Conservation (phyloP, 1,140 invertebrate genomes). For the Venturia canescens region DNA sequence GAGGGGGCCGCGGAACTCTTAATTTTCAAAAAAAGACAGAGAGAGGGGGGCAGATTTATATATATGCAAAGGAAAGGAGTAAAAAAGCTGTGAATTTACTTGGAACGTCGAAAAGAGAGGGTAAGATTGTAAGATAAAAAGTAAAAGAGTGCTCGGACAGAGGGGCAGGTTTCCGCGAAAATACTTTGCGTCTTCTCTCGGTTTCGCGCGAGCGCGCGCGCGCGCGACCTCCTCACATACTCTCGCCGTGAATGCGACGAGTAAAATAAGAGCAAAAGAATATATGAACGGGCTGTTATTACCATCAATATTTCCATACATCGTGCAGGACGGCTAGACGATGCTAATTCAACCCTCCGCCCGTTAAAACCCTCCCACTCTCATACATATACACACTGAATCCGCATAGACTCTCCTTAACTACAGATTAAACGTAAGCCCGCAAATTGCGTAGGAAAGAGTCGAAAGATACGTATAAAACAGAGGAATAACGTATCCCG, state of each 20-base stretch:
- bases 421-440: constrained; percentile 9
- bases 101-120: constrained; percentile 17
- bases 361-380: constrained; percentile 11
- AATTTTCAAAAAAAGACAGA: constrained; percentile 64
- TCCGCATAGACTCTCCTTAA: neutral
- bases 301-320: constrained; percentile 56
- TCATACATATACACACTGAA: neutral
- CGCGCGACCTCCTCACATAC: constrained; percentile 33
- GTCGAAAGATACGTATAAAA: constrained; percentile 6
- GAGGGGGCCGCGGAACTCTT: constrained; percentile 69
- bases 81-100: constrained; percentile 48
- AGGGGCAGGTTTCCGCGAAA: constrained; percentile 41
- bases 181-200: constrained; percentile 28
- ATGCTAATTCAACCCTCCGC: constrained; percentile 49
- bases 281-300: constrained; percentile 52
- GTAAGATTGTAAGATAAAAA: neutral
- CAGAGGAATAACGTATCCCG: neutral
- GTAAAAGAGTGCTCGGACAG: neutral
- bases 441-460: constrained; percentile 27
- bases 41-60: constrained; percentile 46
- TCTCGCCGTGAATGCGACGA: neutral
- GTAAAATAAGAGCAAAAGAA: constrained; percentile 26
- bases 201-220: neutral
- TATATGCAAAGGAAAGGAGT: constrained; percentile 48
- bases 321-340: constrained; percentile 49